Evolutionary conservation across 2,888 invertebrate genomes (phyloP), one percentile per base, ranked within the genome.

Genomic region (Heliconius erato): DNA sequence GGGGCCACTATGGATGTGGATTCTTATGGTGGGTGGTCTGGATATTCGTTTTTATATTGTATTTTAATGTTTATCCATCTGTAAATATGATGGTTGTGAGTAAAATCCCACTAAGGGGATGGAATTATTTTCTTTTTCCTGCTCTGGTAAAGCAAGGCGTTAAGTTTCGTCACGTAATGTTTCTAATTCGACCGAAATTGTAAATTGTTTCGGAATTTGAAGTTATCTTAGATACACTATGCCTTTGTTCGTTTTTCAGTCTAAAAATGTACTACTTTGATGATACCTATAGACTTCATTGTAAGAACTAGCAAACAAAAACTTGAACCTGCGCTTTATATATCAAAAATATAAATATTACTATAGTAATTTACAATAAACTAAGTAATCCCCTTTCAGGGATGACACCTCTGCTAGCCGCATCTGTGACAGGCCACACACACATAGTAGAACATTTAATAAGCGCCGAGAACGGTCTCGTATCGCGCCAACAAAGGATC

Each of bases 1-100:
- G 98, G 98, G 74, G 99, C 99, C 23, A 97, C 97, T 71, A 99
- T 99, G 98, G 98, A 98, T 91, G 98, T 98, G 49, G 99, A 99
- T 95, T 98, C 98, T 28, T 99, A 99, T 92, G 99, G 98, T 97
- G 90, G n/a, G 63, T 23, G 63, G 5, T n/a, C n/a, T 49, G 44
- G 32, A 68, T 69, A 69, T 69, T 28, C 4, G 4, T 44, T 49
- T 49, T 49, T 16, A 49, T 14, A 14, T 5, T 14, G 14, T 49
- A 49, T 49, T 49, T 59, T 59, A 59, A 59, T 59, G 2, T 59
- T n/a, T 9, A 16, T 19, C 6, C 5, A 19, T 16, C 0, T 49
- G 16, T 49, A 14, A 54, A 19, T 63, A 11, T n/a, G 3, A 63
- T 63, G 63, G 63, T 23, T n/a, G n/a, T 63, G 11, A 2, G 3